Conservation (phyloP, 2,797 vertebrate species). For the Neosilurus hyrtlii region DNA sequence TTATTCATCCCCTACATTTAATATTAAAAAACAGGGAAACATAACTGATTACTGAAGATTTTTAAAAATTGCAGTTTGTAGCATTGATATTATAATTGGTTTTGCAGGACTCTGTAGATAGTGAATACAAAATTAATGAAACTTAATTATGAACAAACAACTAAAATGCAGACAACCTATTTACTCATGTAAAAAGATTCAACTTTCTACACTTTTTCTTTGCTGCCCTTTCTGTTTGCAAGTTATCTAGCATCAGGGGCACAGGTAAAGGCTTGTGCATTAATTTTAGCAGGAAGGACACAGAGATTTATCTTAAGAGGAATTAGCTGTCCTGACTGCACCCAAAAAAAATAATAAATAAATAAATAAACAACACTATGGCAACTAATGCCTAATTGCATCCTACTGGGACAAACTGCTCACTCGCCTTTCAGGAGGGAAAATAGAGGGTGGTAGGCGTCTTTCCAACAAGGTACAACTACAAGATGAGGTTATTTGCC, state of each 20-base stretch:
- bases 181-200: conserved; percentile 5
- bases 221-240: conserved; percentile 10
- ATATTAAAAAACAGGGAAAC: too few species aligned
- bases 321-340: conserved; percentile 45
- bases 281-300: conserved; percentile 31
- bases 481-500: conserved; percentile 27
- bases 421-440: conserved; percentile 23
- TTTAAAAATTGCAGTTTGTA: too few species aligned
- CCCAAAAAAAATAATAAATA: neutral
- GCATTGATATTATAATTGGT: too few species aligned
- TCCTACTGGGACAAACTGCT: conserved; percentile 41
- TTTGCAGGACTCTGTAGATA: too few species aligned
- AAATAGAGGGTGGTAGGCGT: conserved; percentile 23
- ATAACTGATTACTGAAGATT: too few species aligned
- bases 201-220: conserved; percentile 10
- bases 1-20: too few species aligned
- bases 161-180: too few species aligned
- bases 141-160: too few species aligned
- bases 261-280: conserved; percentile 26
- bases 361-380: neutral
- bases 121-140: too few species aligned
- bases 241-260: conserved; percentile 24
- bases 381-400: conserved; percentile 45
- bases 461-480: conserved; percentile 21
- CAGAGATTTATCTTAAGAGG: conserved; percentile 44